Conservation (phyloP, 2,113 vertebrate species). For the Gadus macrocephalus region DNA sequence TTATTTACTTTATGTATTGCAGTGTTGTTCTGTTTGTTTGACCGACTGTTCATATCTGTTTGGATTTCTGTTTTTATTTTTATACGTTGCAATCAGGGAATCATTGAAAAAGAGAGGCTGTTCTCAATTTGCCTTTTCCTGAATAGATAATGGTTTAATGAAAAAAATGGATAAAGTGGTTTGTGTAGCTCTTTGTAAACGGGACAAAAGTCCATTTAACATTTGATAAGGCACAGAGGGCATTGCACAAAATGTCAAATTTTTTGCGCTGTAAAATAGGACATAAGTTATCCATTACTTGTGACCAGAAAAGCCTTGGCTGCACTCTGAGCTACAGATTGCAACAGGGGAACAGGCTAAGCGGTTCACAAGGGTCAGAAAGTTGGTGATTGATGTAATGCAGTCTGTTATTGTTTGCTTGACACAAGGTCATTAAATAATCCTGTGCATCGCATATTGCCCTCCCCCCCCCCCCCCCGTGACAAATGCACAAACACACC, state of each 20-base stretch:
- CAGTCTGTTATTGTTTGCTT: constrained; percentile 9
- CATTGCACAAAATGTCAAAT: neutral
- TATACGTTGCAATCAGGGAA: no score
- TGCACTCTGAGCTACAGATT: constrained; percentile 17
- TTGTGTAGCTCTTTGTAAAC: no score
- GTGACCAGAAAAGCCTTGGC: constrained; percentile 19
- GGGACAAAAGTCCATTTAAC: no score
- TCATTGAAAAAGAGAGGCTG: no score
- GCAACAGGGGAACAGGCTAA: neutral
- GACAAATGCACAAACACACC: constrained; percentile 29
- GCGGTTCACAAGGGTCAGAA: constrained; percentile 8
- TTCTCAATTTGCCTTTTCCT: no score
- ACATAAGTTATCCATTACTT: constrained; percentile 19
- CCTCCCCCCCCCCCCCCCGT: constrained; percentile 7
- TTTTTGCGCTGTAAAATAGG: constrained; percentile 12
- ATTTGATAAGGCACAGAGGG: no score
- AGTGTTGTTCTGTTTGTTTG: neutral
- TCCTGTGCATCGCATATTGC: constrained; percentile 20
- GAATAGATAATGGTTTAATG: no score
- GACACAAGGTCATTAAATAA: constrained; percentile 26
- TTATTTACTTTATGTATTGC: neutral
- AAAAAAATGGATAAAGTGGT: no score
- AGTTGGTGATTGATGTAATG: constrained; percentile 1
- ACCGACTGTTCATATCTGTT: no score
- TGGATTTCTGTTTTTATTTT: no score